Evolutionary conservation across 2,797 vertebrate genomes (phyloP).

Genomic region (Crenuchus spilurus): DNA sequence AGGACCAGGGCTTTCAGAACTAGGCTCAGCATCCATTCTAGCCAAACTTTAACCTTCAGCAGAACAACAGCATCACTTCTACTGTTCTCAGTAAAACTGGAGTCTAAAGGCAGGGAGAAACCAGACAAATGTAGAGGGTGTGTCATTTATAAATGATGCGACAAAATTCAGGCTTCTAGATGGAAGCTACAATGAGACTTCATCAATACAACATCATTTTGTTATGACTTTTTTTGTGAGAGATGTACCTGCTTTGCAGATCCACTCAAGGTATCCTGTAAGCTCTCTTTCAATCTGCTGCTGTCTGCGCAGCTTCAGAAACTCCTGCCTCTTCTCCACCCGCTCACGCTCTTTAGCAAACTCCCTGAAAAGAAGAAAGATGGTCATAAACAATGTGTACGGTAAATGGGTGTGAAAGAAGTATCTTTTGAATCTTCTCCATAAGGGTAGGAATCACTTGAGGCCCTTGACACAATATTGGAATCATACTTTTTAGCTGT

Average conservation of each 20-base stretch:
- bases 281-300: conserved; percentile 95
- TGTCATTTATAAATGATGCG: too few species aligned
- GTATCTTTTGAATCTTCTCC: too few species aligned
- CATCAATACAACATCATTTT: too few species aligned
- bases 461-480: too few species aligned
- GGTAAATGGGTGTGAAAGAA: too few species aligned
- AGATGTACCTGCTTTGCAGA: conserved; percentile 89
- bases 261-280: conserved; percentile 97
- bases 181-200: too few species aligned
- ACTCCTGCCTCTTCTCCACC: conserved; percentile 94
- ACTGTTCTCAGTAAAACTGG: background rate
- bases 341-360: conserved; percentile 95
- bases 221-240: background rate
- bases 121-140: too few species aligned
- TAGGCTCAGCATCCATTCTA: background rate
- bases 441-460: too few species aligned
- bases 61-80: background rate
- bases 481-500: too few species aligned
- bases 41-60: background rate
- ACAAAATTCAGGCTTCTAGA: too few species aligned
- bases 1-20: background rate
- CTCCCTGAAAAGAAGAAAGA: conserved; percentile 75
- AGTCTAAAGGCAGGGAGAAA: background rate
- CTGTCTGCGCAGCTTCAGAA: conserved; percentile 92
- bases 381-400: conserved; percentile 16